These are phyloP conservation scores for Coreius guichenoti DNA, from an alignment of 2,797 vertebrate genomes.

Conservation along the genomic window DNA sequence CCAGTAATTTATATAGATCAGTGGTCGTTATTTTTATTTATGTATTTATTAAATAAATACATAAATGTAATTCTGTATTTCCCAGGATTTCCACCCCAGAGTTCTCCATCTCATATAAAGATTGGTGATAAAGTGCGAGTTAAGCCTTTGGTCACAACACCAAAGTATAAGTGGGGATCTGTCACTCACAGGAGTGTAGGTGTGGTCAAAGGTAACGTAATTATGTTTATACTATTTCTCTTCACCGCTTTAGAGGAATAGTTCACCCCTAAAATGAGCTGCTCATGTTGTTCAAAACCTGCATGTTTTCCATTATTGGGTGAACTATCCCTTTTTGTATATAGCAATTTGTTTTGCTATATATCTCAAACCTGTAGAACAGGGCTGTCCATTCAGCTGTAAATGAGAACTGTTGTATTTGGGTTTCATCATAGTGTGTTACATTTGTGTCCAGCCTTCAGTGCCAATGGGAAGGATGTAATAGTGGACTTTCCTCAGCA, in stretches of 20 bases:
- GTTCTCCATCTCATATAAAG: conserved; percentile 97
- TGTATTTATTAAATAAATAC: background rate
- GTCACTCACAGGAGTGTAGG: conserved; percentile 97
- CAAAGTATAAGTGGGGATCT: conserved; percentile 99
- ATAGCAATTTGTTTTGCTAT: background rate
- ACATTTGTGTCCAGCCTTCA: conserved; percentile 84
- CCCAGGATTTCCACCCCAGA: conserved; percentile 94
- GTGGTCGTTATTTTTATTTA: background rate
- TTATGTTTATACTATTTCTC: background rate
- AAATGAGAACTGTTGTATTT: background rate
- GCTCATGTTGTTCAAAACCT: background rate
- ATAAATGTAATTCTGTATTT: background rate
- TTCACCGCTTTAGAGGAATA: background rate
- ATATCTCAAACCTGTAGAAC: background rate
- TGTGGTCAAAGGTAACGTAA: conserved; percentile 90
- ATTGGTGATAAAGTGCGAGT: conserved; percentile 99
- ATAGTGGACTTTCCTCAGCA: conserved; percentile 99
- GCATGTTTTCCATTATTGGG: background rate
- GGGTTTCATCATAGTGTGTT: background rate
- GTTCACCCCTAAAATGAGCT: background rate
- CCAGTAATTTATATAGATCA: too few species aligned
- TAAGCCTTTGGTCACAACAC: conserved; percentile 91
- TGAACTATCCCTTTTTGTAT: background rate
- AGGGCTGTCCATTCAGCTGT: background rate
- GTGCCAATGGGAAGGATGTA: conserved; percentile 98